Evolutionary conservation across 1,140 invertebrate genomes (phyloP), one percentile per base, ranked within the genome.

Genomic region (Zaprionus davidi): DNA sequence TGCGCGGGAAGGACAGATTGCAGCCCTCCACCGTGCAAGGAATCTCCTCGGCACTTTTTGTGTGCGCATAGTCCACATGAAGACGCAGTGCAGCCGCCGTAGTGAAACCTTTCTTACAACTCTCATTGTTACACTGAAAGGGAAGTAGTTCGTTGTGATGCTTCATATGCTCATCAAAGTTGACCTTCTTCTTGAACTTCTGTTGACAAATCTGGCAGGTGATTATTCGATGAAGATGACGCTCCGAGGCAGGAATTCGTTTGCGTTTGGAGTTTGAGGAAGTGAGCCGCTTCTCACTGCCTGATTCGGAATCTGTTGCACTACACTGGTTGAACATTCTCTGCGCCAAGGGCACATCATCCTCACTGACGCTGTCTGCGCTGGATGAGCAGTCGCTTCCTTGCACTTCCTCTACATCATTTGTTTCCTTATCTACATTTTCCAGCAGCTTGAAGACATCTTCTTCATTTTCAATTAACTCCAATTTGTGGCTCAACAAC

Each of bases 101-200:
- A 5, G 88, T 92, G 57, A 92, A 92, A 6, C 91, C 91, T 49
- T 91, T 92, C 6, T 66, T 64, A 53, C 91, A 92, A 9, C 24
- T 60, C 11, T 81, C 77, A 5, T 85, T 74, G 3, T 66, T 49
- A 46, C 91, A 92, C 31, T 92, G 91, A 20, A 78, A 90, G 1
- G 91, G 91, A 56, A 92, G 44, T 13, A 91, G 69, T 6, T 90
- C 88, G 26, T 92, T 91, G 38, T 92, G 91, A 28, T 91, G 79
- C 15, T 87, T 91, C 88, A 92, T 92, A 36, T 92, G 91, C 24
- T 92, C 88, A n/a, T 92, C 80, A 46, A 69, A 92, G 44, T 82
- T 84, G 0, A 71, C 53, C 1, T 68, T 46, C 64, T 92, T 92
- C 15, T 90, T 92, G 17, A 90, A 92, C 38, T 87, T 92, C 34